Conservation (phyloP, 2,113 vertebrate genomes). For the Aepyceros melampus region DNA sequence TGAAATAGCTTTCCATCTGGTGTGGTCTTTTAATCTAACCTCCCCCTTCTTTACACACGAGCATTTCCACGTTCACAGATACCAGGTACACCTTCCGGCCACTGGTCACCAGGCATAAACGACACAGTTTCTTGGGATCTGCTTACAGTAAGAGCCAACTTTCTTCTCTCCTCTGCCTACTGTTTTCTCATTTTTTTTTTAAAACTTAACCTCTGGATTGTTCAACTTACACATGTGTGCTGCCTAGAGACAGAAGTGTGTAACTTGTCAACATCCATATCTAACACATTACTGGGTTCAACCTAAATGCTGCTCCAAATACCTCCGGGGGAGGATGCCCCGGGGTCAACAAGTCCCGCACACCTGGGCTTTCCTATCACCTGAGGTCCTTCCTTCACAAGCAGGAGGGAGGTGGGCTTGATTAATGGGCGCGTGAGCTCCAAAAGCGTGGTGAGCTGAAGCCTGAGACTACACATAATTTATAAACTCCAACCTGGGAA, state of each 20-base stretch:
- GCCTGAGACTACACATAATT: neutral
- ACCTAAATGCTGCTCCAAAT: neutral
- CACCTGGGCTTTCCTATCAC: neutral
- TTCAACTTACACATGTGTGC: neutral
- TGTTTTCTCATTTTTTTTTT: neutral
- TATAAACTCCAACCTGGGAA: neutral
- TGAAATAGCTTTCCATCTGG: neutral
- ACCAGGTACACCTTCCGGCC: neutral
- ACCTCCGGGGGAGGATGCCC: neutral
- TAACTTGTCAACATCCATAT: neutral
- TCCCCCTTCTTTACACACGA: neutral
- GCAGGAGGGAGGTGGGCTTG: fast-evolving
- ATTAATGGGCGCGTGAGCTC: neutral
- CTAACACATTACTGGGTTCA: neutral
- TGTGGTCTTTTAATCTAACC: neutral
- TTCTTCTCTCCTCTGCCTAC: neutral
- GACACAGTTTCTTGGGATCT: neutral
- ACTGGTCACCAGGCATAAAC: neutral
- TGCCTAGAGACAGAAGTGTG: neutral
- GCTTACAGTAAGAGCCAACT: neutral
- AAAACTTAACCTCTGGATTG: neutral
- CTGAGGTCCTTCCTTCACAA: neutral
- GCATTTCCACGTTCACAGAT: neutral
- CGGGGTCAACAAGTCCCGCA: fast-evolving
- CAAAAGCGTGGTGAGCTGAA: fast-evolving